Evolutionary conservation across 2,797 vertebrate genomes (phyloP).

Genomic region (Myripristis murdjan): DNA sequence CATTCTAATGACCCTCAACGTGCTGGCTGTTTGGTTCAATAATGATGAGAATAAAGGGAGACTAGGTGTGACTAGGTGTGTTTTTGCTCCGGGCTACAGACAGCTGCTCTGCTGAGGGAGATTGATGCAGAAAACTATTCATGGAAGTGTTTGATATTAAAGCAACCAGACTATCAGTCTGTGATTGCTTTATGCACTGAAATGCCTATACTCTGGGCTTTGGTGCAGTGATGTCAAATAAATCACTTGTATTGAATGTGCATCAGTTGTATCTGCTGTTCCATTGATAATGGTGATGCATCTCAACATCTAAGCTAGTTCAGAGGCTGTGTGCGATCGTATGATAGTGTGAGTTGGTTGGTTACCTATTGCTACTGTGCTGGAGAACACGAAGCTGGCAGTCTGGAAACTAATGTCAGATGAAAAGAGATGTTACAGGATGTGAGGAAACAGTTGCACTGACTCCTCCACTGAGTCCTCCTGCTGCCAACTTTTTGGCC

Average conservation of each 20-base stretch:
- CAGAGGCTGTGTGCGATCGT: not conserved
- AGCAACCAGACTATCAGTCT: not conserved
- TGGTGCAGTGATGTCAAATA: not conserved
- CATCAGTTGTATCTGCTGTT: not conserved
- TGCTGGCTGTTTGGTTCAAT: slow-evolving; percentile 13
- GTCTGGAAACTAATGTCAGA: slow-evolving; percentile 24
- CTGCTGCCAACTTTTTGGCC: slow-evolving; percentile 54
- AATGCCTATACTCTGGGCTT: not conserved
- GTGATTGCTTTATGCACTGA: not conserved
- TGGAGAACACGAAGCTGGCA: slow-evolving; percentile 27
- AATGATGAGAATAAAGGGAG: slow-evolving; percentile 39
- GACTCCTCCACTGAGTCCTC: slow-evolving; percentile 53
- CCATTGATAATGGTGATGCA: not conserved
- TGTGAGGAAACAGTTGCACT: slow-evolving; percentile 38
- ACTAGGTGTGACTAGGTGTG: slow-evolving; percentile 48
- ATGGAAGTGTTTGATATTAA: not conserved
- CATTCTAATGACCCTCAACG: slow-evolving; percentile 8
- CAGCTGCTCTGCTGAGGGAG: slow-evolving; percentile 26
- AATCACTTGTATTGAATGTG: too few relatives aligned
- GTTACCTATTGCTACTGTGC: slow-evolving; percentile 25
- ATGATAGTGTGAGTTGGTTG: slow-evolving; percentile 24
- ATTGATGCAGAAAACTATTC: slow-evolving; percentile 11
- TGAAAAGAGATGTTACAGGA: slow-evolving; percentile 13
- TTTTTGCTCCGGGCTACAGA: slow-evolving; percentile 39
- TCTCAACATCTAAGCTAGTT: slow-evolving; percentile 13